Evolutionary conservation across 92 coral and sea anemone species (phyloP).

Genomic region (Porites divaricata): DNA sequence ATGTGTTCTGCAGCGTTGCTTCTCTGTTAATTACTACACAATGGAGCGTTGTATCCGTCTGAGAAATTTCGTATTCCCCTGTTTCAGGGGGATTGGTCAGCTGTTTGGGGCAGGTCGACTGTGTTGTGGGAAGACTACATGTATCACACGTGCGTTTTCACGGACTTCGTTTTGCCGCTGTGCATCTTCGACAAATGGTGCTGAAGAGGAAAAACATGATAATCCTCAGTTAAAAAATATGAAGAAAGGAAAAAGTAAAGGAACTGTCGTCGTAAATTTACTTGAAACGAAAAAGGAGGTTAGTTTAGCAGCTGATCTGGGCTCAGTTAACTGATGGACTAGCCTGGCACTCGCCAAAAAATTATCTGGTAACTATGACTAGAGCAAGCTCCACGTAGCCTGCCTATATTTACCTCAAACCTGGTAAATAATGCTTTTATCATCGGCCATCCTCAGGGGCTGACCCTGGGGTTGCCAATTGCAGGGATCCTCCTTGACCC

Average conservation of each 20-base stretch:
- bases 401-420: too few relatives aligned
- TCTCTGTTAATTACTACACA: too few relatives aligned
- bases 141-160: background rate
- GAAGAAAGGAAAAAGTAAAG: constrained; percentile 5
- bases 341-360: too few relatives aligned
- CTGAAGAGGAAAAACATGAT: background rate
- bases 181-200: constrained; percentile 6
- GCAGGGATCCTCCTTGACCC: too few relatives aligned
- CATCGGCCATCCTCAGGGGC: too few relatives aligned
- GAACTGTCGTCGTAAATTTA: constrained; percentile 4
- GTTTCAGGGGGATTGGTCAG: background rate
- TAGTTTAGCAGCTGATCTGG: background rate
- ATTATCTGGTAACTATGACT: too few relatives aligned
- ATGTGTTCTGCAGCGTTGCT: too few relatives aligned
- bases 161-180: background rate
- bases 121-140: background rate
- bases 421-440: too few relatives aligned
- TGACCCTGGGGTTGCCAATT: too few relatives aligned
- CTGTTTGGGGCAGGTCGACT: background rate
- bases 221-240: constrained; percentile 2
- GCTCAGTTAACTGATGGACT: background rate
- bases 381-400: too few relatives aligned
- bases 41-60: background rate
- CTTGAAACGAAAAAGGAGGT: constrained; percentile 35
- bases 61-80: background rate